Percentiles rank a stretch among this genome's conserved stretches.
Evolutionary conservation across 2,888 invertebrate species (phyloP).

Genomic region (Caenorhabditis imperialis): DNA sequence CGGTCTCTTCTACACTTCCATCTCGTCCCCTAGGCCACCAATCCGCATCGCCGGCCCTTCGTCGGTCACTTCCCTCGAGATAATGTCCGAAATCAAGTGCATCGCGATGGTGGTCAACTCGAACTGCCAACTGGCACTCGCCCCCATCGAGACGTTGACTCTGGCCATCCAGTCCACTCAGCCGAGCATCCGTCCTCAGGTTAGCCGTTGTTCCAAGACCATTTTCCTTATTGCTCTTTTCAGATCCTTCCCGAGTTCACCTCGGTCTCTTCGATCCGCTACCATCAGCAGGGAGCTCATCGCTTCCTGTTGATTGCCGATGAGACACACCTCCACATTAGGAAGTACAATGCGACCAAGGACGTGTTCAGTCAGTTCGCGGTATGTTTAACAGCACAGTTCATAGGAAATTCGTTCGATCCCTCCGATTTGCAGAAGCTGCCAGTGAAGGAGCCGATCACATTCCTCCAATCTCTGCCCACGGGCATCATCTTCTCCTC

Average conservation of each 20-base stretch:
- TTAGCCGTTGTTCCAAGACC: too few relatives aligned
- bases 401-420: neutral
- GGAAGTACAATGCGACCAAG: constrained; percentile 66
- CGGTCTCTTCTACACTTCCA: constrained; percentile 70
- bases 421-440: constrained; percentile 49
- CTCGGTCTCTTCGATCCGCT: constrained; percentile 40
- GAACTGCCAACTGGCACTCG: constrained; percentile 42
- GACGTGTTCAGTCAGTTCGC: constrained; percentile 68
- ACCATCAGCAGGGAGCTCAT: constrained; percentile 43
- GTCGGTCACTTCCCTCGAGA: constrained; percentile 60
- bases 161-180: constrained; percentile 49
- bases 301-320: constrained; percentile 57
- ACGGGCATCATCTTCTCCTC: constrained; percentile 70
- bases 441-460: constrained; percentile 62
- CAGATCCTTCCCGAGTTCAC: constrained; percentile 49
- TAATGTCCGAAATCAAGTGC: constrained; percentile 60
- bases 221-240: too few relatives aligned
- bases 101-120: constrained; percentile 48
- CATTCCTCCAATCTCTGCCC: constrained; percentile 61
- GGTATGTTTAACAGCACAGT: constrained; percentile 50
- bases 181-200: constrained; percentile 56
- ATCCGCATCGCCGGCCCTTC: constrained; percentile 65
- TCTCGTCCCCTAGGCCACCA: constrained; percentile 63
- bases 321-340: constrained; percentile 64
- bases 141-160: constrained; percentile 54